These are phyloP conservation scores for Scyliorhinus canicula DNA, from an alignment of 2,797 vertebrate genomes.

Conservation along the genomic window DNA sequence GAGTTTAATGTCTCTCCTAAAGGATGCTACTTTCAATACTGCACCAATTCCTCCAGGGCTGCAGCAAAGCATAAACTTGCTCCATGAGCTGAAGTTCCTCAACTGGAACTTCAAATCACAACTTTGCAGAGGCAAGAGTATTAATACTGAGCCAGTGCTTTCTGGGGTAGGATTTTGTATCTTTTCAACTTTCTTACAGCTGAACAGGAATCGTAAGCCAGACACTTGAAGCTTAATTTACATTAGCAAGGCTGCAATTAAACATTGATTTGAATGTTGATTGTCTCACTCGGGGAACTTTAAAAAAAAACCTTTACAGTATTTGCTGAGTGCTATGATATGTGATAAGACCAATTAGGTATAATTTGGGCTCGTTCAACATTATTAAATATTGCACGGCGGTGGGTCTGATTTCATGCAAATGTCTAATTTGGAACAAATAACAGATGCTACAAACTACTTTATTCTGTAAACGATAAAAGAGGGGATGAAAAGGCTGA, in stretches of 20 bases:
- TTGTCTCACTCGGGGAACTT: neutral
- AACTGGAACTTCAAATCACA: neutral
- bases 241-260: neutral
- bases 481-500: neutral
- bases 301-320: neutral
- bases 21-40: neutral
- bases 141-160: neutral
- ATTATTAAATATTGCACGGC: neutral
- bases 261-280: constrained; percentile 3
- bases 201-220: neutral
- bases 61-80: neutral
- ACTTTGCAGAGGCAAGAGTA: neutral
- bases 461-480: neutral
- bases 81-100: neutral
- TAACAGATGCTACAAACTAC: neutral
- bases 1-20: neutral
- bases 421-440: neutral
- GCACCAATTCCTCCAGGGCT: neutral
- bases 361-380: neutral
- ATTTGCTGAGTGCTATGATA: neutral
- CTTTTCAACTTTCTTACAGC: neutral
- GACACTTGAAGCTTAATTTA: neutral
- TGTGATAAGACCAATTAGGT: neutral
- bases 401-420: neutral
- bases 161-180: neutral